phyloP scores from a whole-genome alignment of 2,888 invertebrate genomes.

The Polydrusus pterygomalis region DNA sequence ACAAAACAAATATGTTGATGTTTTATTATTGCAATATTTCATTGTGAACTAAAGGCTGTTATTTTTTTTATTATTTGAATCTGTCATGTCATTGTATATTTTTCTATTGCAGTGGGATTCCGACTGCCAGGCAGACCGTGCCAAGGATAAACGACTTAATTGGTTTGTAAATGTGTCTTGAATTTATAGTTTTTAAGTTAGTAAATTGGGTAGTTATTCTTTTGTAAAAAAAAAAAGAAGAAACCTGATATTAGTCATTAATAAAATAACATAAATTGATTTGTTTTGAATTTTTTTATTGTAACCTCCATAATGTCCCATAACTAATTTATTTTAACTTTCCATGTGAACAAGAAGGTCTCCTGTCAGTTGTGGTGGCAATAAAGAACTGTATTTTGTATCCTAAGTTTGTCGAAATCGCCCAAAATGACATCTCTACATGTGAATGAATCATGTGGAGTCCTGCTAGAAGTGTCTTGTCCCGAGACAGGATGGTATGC shows the following conservation, averaged over 20 bases:
- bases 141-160: conserved; percentile 61
- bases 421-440: conserved; percentile 40
- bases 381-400: no score
- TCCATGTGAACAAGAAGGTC: conserved; percentile 64
- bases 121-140: conserved; percentile 57
- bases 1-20: no score
- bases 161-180: conserved; percentile 67
- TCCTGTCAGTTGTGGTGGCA: conserved; percentile 45
- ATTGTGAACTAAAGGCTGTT: conserved; percentile 58
- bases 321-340: conserved; percentile 67
- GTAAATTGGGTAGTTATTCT: conserved; percentile 27
- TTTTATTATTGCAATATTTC: conserved; percentile 44
- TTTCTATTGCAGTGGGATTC: conserved; percentile 70
- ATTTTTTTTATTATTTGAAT: conserved; percentile 57
- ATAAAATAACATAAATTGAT: conserved; percentile 58
- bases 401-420: conserved; percentile 47
- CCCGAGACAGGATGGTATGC: conserved; percentile 31
- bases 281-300: conserved; percentile 49
- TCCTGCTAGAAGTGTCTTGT: conserved; percentile 14
- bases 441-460: conserved; percentile 50
- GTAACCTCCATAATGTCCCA: conserved; percentile 55
- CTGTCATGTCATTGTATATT: conserved; percentile 71
- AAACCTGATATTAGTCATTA: conserved; percentile 59
- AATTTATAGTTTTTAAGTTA: conserved; percentile 45
- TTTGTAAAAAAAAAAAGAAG: conserved; percentile 32